Percentiles rank a stretch among this genome's conserved stretches.
Conservation (phyloP, 30 jellyfish, hydroid and myxozoan species). For the Nemopilema nomurai region DNA sequence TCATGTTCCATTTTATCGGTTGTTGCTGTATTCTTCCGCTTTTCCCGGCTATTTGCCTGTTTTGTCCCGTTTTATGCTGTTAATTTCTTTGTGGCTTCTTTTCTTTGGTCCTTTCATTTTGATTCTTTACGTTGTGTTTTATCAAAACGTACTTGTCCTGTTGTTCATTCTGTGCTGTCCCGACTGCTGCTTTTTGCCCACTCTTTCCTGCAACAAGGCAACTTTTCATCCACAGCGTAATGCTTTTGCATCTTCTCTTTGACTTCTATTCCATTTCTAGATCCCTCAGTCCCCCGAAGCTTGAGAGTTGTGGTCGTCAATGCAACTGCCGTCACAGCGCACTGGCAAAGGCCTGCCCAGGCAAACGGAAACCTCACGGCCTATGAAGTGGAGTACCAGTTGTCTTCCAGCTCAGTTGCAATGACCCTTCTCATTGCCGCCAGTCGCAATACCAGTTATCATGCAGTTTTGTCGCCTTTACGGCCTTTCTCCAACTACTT, state of each 20-base stretch:
- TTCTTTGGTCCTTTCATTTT: not conserved
- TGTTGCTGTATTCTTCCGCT: not conserved
- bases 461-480: not conserved
- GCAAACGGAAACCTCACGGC: slow-evolving; percentile 25
- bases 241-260: no score
- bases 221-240: no score
- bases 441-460: not conserved
- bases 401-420: not conserved
- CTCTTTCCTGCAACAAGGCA: no score
- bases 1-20: not conserved
- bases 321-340: slow-evolving; percentile 14
- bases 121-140: no score
- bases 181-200: not conserved
- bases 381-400: slow-evolving; percentile 32
- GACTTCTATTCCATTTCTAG: not conserved
- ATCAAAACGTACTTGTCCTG: no score
- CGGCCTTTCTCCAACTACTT: slow-evolving; percentile 32
- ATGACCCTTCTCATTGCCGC: not conserved
- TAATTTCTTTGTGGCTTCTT: not conserved
- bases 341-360: slow-evolving; percentile 28
- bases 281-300: slow-evolving; percentile 49
- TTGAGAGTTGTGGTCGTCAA: not conserved
- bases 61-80: not conserved
- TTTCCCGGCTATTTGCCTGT: not conserved
- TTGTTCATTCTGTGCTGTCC: not conserved